These are phyloP conservation scores for Poeciliopsis turneri DNA, from an alignment of 2,797 vertebrate species.

Conservation along the genomic window DNA sequence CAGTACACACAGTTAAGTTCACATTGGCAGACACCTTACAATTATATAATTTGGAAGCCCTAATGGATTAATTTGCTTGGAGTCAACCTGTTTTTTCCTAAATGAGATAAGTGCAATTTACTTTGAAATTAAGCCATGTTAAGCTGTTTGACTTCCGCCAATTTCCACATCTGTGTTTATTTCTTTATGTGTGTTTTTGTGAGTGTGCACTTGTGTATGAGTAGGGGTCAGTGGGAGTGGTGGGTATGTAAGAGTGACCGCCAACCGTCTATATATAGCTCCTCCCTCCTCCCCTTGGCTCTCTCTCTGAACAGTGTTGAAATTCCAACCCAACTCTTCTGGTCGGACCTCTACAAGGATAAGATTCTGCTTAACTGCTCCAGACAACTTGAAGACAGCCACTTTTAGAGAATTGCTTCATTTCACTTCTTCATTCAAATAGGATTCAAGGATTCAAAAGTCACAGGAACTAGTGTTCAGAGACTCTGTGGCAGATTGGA, in stretches of 20 bases:
- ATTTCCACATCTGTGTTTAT: conserved; percentile 21
- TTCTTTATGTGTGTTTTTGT: conserved; percentile 17
- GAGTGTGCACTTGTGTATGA: conserved; percentile 63
- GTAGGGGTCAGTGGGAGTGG: conserved; percentile 82
- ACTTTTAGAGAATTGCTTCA: conserved; percentile 42
- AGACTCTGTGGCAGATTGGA: conserved; percentile 28
- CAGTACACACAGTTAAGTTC: conserved; percentile 3
- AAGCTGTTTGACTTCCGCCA: conserved; percentile 15
- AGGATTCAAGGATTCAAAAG: conserved; percentile 50
- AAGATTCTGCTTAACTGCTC: conserved; percentile 66
- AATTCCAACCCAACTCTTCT: conserved; percentile 87
- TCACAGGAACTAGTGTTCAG: conserved; percentile 30
- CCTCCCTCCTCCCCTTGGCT: conserved; percentile 69
- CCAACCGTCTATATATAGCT: conserved; percentile 76
- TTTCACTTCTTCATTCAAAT: conserved; percentile 33
- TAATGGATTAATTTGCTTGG: conserved; percentile 21
- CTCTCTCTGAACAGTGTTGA: conserved; percentile 87
- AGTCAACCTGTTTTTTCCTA: conserved; percentile 5
- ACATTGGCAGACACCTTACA: conserved; percentile 14
- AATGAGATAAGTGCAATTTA: conserved; percentile 31
- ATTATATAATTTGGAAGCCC: conserved; percentile 22
- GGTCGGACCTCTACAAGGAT: conserved; percentile 80
- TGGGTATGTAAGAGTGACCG: conserved; percentile 81
- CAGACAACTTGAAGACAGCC: conserved; percentile 55
- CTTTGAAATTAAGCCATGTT: conserved; percentile 37